Evolutionary conservation across 2,888 invertebrate genomes (phyloP).

Genomic region (Melieria omissa): DNA sequence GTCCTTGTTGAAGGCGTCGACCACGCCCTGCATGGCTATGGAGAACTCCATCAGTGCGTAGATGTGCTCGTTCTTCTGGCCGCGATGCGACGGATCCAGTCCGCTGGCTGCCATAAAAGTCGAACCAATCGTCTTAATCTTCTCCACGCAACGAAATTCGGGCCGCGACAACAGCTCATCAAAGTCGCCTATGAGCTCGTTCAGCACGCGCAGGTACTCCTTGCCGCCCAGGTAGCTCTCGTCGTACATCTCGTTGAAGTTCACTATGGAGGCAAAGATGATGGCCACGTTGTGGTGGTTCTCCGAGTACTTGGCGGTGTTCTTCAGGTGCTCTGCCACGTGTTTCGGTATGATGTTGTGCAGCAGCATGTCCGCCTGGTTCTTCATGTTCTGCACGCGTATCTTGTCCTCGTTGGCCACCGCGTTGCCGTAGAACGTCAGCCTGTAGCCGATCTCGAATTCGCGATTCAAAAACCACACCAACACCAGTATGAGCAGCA

Average conservation of each 20-base stretch:
- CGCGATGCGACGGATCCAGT: constrained; percentile 82
- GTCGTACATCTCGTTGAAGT: constrained; percentile 98
- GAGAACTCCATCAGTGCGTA: constrained; percentile 95
- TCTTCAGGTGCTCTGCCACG: constrained; percentile 92
- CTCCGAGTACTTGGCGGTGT: constrained; percentile 92
- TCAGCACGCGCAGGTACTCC: constrained; percentile 93
- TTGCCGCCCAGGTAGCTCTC: constrained; percentile 95
- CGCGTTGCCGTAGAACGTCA: constrained; percentile 92
- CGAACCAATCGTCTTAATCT: constrained; percentile 97
- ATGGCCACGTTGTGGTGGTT: constrained; percentile 93
- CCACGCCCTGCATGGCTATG: constrained; percentile 87
- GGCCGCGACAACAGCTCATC: constrained; percentile 88
- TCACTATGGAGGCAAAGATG: constrained; percentile 95
- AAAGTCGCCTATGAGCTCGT: constrained; percentile 95
- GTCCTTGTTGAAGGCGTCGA: constrained; percentile 89
- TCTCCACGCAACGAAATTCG: constrained; percentile 89
- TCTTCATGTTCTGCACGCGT: constrained; percentile 89
- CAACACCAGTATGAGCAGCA: constrained; percentile 83
- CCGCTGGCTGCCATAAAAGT: constrained; percentile 99
- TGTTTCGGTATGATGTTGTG: constrained; percentile 97
- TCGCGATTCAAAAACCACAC: constrained; percentile 95
- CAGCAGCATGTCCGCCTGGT: constrained; percentile 95
- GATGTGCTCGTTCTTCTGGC: constrained; percentile 76
- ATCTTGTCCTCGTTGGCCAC: constrained; percentile 90
- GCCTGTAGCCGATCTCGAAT: constrained; percentile 92